Base-by-base conservation (phyloP, 2,113 vertebrate species). In the Tonatia bakeri region DNA sequence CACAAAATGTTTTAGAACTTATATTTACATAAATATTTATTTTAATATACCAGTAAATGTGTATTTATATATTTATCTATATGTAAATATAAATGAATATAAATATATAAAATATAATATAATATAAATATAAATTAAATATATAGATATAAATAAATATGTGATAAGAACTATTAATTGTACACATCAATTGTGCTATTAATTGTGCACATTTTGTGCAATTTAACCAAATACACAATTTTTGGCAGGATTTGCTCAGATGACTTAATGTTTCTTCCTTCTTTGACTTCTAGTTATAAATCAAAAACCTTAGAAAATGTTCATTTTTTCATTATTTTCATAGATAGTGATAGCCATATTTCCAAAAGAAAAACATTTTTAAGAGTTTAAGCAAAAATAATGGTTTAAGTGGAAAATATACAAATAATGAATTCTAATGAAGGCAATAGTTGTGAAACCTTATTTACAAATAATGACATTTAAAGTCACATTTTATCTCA, bases 381-480 rank as follows among this genome's bases (percentile, higher is more conserved):
- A 95, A 84, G 90, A 96, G 26, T 76, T 45, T 75, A 97, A 96
- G 97, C 91, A 97, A 93, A 96, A 97, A 86, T 95, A 86, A 47
- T 70, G 88, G 87, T 95, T 93, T 61, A 95, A 28, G 59, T 26
- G 59, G 24, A 61, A 59, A 61, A 61, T 26, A 61, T 28, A 24
- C 11, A 61, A 61, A 61, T 28, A 76, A 82, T 96, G 96, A 98
- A 96, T 97, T 97, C 24, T 90, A 96, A 93, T 76, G 45, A 43
- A 84, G 79, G 95, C 93, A 90, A 93, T 75, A 95, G 89, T 69
- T 59, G 87, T 81, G 96, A 94, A 90, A 91, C 94, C 31, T 92
- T 95, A n/a, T 88, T 96, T 96, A 73, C 83, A 95, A 94, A 96
- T 75, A 96, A 90, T 73, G n/a, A 36, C 43, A 97, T 97, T 96